Evolutionary conservation across 2,888 invertebrate species (phyloP), one percentile per base, ranked within the genome.

Genomic region (Pyralis farinalis): DNA sequence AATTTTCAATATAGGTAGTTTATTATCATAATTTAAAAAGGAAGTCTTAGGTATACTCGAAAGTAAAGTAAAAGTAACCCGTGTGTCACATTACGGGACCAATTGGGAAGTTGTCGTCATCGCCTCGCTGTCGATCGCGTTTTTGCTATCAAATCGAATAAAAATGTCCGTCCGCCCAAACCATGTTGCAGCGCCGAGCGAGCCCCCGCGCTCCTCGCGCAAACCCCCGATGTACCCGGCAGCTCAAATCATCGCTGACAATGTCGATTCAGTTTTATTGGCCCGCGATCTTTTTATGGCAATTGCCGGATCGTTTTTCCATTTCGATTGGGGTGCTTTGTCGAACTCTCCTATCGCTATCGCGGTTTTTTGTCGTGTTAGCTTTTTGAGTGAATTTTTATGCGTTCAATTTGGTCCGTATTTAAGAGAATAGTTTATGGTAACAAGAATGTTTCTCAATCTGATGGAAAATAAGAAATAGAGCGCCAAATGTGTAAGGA

Each of bases 101-200:
- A 37, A 37, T 37, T 21, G 37, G 22, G 22, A 11, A 6, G 8
- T 9, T 8, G 73, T 75, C 72, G 81, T 77, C 77, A 79, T 75
- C 29, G 35, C 16, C 4, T 16, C 64, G 66, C 64, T 53, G 56
- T 58, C 51, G 55, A 56, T 60, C 51, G 57, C 63, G 72, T 77
- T 79, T 82, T 80, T 79, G 72, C 73, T 57, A 37, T 42, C 58
- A 69, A 61, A 74, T 42, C 58, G 69, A 61, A 74, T 75, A 81
- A 84, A 85, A 83, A 81, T 73, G 63, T 64, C 73, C 77, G 74
- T 77, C 86, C 87, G 87, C 87, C 87, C 86, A 81, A 84, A 86
- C 83, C 86, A 61, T 87, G 87, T 88, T 55, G 43, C 52, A 40
- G 49, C 51, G 42, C 57, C 53, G 50, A 53, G 47, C 58, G 56